These are phyloP conservation scores for Thoracochromis brauschi DNA, from an alignment of 2,113 vertebrate species.

Conservation along the genomic window DNA sequence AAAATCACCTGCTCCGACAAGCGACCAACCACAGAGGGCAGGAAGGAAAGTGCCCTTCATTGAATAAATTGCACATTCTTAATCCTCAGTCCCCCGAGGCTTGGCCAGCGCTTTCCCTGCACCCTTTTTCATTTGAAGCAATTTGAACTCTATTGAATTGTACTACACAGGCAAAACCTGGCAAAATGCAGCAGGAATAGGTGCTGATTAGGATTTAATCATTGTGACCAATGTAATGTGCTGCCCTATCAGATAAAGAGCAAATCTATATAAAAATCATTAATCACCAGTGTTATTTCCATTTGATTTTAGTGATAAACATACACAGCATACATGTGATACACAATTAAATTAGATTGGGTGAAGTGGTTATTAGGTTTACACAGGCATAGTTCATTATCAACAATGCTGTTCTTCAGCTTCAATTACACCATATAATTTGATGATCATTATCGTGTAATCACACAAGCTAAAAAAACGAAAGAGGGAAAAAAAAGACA, in stretches of 20 bases:
- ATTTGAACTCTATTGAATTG: slow-evolving; percentile 47
- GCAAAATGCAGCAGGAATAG: slow-evolving; percentile 12
- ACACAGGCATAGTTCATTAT: slow-evolving; percentile 25
- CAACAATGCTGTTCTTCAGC: not conserved
- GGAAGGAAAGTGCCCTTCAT: slow-evolving; percentile 37
- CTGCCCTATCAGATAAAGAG: slow-evolving; percentile 13
- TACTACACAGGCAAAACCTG: not conserved
- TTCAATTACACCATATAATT: slow-evolving; percentile 30
- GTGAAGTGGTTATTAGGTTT: slow-evolving; percentile 37
- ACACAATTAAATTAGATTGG: slow-evolving; percentile 31
- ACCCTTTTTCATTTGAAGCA: slow-evolving; percentile 22
- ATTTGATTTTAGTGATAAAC: slow-evolving; percentile 35
- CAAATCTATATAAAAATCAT: slow-evolving; percentile 4
- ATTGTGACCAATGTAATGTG: not conserved
- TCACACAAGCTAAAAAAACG: not conserved
- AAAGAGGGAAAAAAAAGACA: not conserved
- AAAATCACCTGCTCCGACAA: slow-evolving; percentile 27
- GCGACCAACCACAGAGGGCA: slow-evolving; percentile 15
- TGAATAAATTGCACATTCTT: slow-evolving; percentile 57
- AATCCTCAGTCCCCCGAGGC: slow-evolving; percentile 44
- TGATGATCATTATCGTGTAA: slow-evolving; percentile 34
- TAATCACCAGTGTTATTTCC: not conserved
- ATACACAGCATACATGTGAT: slow-evolving; percentile 2
- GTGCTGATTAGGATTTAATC: slow-evolving; percentile 34
- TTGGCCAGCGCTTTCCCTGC: slow-evolving; percentile 22